Percentiles rank a stretch among this genome's conserved stretches.
These are phyloP conservation scores for Limnephilus lunatus DNA, from an alignment of 2,888 invertebrate genomes.

Conservation along the genomic window DNA sequence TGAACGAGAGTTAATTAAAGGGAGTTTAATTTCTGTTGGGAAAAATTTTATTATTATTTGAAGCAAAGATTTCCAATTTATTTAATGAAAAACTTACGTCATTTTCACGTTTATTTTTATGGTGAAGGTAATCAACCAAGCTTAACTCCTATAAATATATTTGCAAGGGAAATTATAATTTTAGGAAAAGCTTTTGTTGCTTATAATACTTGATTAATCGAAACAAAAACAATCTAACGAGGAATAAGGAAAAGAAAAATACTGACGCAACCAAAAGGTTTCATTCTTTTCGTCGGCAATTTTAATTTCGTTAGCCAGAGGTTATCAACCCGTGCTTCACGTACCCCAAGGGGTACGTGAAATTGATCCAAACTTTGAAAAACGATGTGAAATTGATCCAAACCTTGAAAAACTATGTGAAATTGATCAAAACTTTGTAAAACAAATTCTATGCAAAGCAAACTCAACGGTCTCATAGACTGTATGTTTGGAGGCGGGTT, in stretches of 20 bases:
- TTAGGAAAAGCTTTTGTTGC: background rate
- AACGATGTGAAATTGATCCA: too few species aligned
- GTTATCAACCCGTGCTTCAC: too few species aligned
- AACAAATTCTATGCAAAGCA: too few species aligned
- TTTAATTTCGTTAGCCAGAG: too few species aligned
- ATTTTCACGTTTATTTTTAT: background rate
- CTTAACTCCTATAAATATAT: background rate
- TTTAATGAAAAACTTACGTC: background rate
- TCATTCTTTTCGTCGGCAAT: background rate
- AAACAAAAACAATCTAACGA: background rate
- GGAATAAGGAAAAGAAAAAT: background rate
- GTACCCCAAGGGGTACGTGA: too few species aligned
- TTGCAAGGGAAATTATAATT: background rate
- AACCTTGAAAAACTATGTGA: too few species aligned
- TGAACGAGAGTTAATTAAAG: background rate
- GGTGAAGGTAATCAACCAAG: background rate
- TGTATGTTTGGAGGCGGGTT: too few species aligned
- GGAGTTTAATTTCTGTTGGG: background rate
- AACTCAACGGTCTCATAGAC: too few species aligned
- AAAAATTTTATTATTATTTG: background rate
- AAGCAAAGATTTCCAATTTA: background rate
- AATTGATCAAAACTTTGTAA: too few species aligned
- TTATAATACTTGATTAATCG: background rate
- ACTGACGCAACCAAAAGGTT: background rate
- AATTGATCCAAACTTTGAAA: too few species aligned